phyloP scores from a whole-genome alignment of 2,888 invertebrate genomes.

The Orthonychiurus folsomi region DNA sequence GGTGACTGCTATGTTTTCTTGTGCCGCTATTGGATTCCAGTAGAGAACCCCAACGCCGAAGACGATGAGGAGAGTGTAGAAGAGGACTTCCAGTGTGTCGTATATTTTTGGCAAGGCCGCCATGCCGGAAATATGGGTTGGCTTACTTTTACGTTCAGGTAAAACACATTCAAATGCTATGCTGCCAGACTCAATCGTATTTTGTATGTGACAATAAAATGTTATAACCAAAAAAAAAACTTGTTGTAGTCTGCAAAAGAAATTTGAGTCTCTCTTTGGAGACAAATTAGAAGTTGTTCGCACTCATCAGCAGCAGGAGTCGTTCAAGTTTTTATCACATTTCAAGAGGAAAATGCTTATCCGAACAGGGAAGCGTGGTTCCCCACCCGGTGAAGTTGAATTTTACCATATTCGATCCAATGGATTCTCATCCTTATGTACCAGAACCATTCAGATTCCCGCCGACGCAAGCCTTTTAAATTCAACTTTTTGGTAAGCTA shows the following conservation, averaged over 20 bases:
- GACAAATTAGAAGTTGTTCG: conserved; percentile 89
- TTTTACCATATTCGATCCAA: conserved; percentile 93
- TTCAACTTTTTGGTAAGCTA: conserved; percentile 82
- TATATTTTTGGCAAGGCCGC: conserved; percentile 99
- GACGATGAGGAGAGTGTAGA: conserved; percentile 51
- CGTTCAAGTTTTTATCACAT: conserved; percentile 94
- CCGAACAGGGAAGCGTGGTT: conserved; percentile 67
- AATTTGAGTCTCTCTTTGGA: conserved; percentile 76
- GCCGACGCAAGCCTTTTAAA: conserved; percentile 77
- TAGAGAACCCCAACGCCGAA: conserved; percentile 49
- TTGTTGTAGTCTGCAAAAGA: conserved; percentile 62
- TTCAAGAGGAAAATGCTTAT: conserved; percentile 92
- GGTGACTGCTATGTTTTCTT: conserved; percentile 96
- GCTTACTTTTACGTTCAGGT: conserved; percentile 96
- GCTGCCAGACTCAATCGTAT: no score
- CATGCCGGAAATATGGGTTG: conserved; percentile 99
- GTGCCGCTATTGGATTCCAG: conserved; percentile 85
- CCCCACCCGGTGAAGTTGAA: conserved; percentile 54
- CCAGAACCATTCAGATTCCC: conserved; percentile 79
- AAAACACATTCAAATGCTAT: conserved; percentile 10
- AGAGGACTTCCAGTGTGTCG: conserved; percentile 81
- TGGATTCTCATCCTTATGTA: conserved; percentile 78
- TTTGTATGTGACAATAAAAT: conserved; percentile 1
- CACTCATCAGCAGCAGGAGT: conserved; percentile 97
- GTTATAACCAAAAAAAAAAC: neutral